Base-by-base conservation (phyloP, 2,888 invertebrate species). In the Falcaria lacertinaria region DNA sequence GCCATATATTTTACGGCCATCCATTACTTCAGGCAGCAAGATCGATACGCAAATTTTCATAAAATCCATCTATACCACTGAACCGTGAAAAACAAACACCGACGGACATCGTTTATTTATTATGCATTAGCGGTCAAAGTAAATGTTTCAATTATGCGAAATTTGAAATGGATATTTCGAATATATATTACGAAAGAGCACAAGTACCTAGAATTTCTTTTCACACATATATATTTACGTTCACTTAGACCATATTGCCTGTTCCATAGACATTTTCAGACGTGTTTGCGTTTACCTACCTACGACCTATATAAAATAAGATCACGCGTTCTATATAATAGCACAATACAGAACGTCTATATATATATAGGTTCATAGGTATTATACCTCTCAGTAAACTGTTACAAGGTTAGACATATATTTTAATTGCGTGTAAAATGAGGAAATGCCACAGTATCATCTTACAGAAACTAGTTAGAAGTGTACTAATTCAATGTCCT, bases 401-500 rank as follows among this genome's bases (percentile, higher is more conserved):
- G 16, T 15, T 34, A 15, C 34, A 16, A 15, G 34, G 16, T 16
- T 34, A 3, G 8, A 7, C 28, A 28, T 28, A 28, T 2, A 11
- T 28, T 28, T 28, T 28, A 7, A 28, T 28, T 28, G 11, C 28
- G 28, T 11, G 11, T 25, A 14, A 37, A 37, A 22, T 14, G 16
- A 19, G 37, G 37, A 37, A 37, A 37, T 22, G 36, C 14, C 37
- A 14, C 14, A 37, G 37, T 34, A 25, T 25, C 37, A 14, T 22
- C 15, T 37, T 37, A 37, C 37, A 13, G 14, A 22, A 37, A 37
- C 37, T n/a, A 37, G 22, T 37, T 37, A 22, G 22, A 22, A 36
- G 35, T 19, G 17, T 36, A 36, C 19, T 37, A 37, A 22, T 22
- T 37, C 37, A 37, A 22, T 28, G 28, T 11, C 3, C 19, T 19